phyloP scores from a whole-genome alignment of 2,797 vertebrate species.

The Nasua narica region DNA sequence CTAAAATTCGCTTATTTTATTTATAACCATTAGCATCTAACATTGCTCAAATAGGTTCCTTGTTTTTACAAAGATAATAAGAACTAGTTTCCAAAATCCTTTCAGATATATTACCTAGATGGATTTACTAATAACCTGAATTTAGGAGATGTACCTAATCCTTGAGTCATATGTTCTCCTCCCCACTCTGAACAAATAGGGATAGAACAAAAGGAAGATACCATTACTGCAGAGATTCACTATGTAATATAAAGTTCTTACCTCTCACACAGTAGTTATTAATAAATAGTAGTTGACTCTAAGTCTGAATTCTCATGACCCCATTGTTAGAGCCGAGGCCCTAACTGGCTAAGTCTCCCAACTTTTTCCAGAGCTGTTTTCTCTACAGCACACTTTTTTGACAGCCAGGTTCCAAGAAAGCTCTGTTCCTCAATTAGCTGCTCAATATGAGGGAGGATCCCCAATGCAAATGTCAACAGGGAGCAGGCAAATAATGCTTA shows the following conservation, averaged over 20 bases:
- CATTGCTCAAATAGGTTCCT: not conserved
- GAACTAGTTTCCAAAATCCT: not conserved
- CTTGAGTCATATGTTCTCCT: not conserved
- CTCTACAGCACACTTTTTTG: not conserved
- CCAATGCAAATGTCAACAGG: not conserved
- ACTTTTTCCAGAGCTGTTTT: not conserved
- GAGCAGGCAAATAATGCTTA: not conserved
- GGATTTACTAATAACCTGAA: not conserved
- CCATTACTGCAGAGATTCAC: not conserved
- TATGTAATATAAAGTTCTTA: not conserved
- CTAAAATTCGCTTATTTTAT: not conserved
- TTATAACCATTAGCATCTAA: not conserved
- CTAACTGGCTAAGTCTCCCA: not conserved
- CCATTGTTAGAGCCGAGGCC: not conserved
- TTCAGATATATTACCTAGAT: not conserved
- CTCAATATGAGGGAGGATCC: not conserved
- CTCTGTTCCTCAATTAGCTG: not conserved
- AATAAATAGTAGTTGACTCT: not conserved
- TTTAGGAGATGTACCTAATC: not conserved
- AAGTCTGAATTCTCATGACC: not conserved
- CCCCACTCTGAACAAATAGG: not conserved
- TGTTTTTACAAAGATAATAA: not conserved
- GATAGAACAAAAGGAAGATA: not conserved
- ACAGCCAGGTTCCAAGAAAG: not conserved
- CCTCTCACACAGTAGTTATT: not conserved